Evolutionary conservation across 2,797 vertebrate genomes (phyloP).

Genomic region (Melanogrammus aeglefinus): DNA sequence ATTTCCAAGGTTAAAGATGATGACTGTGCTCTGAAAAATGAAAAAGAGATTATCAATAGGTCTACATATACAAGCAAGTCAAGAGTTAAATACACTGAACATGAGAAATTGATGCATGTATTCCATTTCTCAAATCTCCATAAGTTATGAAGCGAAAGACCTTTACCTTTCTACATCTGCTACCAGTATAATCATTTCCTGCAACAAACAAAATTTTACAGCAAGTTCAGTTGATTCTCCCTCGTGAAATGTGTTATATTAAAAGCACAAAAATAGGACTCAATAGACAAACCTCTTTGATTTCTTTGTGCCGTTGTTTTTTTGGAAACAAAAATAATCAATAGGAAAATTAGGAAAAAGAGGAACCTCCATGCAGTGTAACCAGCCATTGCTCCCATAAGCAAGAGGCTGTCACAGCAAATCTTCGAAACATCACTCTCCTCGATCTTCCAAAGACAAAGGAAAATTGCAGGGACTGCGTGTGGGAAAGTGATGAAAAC

Average conservation of each 20-base stretch:
- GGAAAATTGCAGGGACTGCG: conserved; percentile 45
- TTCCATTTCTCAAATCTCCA: neutral
- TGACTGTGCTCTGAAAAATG: neutral
- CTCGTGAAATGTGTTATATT: neutral
- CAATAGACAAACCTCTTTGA: too few relatives aligned
- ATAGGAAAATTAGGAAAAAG: conserved; percentile 14
- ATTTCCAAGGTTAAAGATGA: conserved; percentile 15
- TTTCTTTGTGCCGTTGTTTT: neutral
- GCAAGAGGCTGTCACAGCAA: neutral
- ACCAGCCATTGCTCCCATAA: conserved; percentile 25
- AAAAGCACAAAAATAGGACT: neutral
- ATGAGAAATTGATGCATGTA: neutral
- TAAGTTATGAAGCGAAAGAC: neutral
- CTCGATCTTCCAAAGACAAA: conserved; percentile 12
- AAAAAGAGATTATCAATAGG: neutral
- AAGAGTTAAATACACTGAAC: neutral
- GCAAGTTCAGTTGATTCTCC: neutral
- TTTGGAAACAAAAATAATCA: neutral
- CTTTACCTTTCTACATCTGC: neutral
- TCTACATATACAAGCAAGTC: neutral
- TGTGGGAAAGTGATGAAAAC: conserved; percentile 14
- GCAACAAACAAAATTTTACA: neutral
- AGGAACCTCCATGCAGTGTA: conserved; percentile 41
- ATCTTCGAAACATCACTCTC: neutral
- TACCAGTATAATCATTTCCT: neutral